Evolutionary conservation across 2,113 vertebrate species (phyloP), one percentile per base, ranked within the genome.

Genomic region (Aramus guarauna): DNA sequence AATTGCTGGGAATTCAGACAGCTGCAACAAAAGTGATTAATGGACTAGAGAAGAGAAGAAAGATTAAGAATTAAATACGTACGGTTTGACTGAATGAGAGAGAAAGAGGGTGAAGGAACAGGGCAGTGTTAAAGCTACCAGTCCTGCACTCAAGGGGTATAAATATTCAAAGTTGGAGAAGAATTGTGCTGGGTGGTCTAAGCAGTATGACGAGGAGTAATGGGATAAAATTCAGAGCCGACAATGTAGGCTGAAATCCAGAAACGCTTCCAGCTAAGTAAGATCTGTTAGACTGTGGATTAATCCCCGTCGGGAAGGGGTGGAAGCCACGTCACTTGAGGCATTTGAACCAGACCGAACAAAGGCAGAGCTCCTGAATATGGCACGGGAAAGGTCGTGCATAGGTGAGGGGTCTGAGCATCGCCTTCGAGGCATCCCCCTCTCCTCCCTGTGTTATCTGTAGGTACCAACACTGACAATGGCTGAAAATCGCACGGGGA

Each of bases 1-100:
- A 94, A 80, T 88, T 47, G 59, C 39, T 59, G 52, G 48, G 85
- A 91, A 68, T 75, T 92, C 53, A 85, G 84, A 82, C 73, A 95
- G 77, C 74, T 94, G 62, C 83, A 85, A 41, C 66, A 47, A 26
- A 87, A 91, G 69, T 76, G 89, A 88, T 91, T 94, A 92, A 89
- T 87, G 77, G 52, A 36, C 83, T 72, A 56, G 69, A 62, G 73
- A 55, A 53, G 37, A 78, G 56, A 72, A 71, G 48, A 87, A 82
- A 56, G 37, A 69, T 73, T 43, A 80, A 71, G 86, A 74, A 88
- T 63, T 64, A 69, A 79, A 66, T 85, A 47, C 0, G 0, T 85
- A 43, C 0, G 0, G 36, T 79, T 90, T 91, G 56, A 62, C 53
- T 92, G 67, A 92, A 85, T 72, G 62, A 77, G 45, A 71, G 21